phyloP scores from a whole-genome alignment of 92 coral and sea anemone genomes.

The Epizoanthus illoricatus region DNA sequence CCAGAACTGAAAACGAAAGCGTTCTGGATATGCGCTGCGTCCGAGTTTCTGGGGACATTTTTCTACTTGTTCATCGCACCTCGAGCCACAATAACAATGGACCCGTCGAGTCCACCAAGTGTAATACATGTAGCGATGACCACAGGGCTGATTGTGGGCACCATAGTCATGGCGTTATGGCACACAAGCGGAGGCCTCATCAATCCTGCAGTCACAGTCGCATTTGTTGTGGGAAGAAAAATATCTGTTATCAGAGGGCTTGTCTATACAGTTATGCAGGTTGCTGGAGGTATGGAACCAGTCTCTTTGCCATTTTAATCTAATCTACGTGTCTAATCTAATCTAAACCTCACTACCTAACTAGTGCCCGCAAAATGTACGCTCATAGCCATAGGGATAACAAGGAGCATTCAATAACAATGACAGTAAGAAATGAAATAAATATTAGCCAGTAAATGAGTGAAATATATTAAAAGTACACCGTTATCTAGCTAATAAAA shows the following conservation, averaged over 20 bases:
- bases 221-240: conserved; percentile 32
- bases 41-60: conserved; percentile 35
- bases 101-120: neutral
- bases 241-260: conserved; percentile 34
- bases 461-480: no score
- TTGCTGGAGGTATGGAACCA: conserved; percentile 29
- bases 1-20: neutral
- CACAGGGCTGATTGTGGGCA: conserved; percentile 30
- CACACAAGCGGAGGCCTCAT: conserved; percentile 32
- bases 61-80: conserved; percentile 22
- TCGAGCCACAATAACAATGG: neutral
- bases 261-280: conserved; percentile 33
- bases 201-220: conserved; percentile 40
- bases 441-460: no score
- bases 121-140: conserved; percentile 19
- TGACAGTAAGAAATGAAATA: no score
- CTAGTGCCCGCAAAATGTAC: no score
- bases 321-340: no score
- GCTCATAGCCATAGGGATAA: no score
- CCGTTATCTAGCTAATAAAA: no score
- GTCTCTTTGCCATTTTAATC: no score
- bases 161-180: neutral
- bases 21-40: conserved; percentile 35
- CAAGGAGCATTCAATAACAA: no score
- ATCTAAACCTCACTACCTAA: no score